A percentile compares a stretch with the other conserved stretches of the same genome.
These are phyloP conservation scores for Cichladusa arquata DNA, from an alignment of 2,113 vertebrate species.

Conservation along the genomic window DNA sequence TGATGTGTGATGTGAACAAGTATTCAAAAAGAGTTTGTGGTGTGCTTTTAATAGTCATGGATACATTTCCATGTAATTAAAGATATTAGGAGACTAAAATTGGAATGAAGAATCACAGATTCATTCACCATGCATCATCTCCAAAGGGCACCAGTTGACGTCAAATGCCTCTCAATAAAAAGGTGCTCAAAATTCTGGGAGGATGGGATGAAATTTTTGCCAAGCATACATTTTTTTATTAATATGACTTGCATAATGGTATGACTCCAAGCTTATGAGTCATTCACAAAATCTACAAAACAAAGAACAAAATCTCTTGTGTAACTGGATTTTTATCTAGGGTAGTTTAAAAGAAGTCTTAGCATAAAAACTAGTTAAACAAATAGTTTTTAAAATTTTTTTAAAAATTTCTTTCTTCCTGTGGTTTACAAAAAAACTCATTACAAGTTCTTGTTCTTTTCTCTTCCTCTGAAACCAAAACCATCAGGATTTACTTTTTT, in stretches of 20 bases:
- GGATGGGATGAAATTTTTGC: background rate
- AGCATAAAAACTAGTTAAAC: background rate
- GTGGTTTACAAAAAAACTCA: background rate
- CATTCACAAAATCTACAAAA: conserved; percentile 17
- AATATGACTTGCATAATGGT: background rate
- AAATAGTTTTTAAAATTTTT: background rate
- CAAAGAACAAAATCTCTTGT: background rate
- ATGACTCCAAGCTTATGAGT: conserved; percentile 20
- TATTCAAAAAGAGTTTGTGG: background rate
- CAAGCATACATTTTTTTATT: conserved; percentile 26
- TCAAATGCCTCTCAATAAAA: conserved; percentile 21
- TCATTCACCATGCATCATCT: background rate
- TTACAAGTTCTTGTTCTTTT: background rate
- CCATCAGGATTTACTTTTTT: background rate
- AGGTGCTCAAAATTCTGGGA: conserved; percentile 29
- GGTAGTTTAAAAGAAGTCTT: background rate
- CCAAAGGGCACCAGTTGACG: background rate
- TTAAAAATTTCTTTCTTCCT: background rate
- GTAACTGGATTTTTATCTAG: background rate
- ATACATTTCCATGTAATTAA: background rate
- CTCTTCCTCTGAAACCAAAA: background rate
- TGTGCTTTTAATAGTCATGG: background rate
- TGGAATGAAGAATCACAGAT: background rate
- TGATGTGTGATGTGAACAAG: background rate
- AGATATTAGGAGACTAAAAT: background rate